Evolutionary conservation across 2,888 invertebrate genomes (phyloP).

Genomic region (Synanthedon myopaeformis): DNA sequence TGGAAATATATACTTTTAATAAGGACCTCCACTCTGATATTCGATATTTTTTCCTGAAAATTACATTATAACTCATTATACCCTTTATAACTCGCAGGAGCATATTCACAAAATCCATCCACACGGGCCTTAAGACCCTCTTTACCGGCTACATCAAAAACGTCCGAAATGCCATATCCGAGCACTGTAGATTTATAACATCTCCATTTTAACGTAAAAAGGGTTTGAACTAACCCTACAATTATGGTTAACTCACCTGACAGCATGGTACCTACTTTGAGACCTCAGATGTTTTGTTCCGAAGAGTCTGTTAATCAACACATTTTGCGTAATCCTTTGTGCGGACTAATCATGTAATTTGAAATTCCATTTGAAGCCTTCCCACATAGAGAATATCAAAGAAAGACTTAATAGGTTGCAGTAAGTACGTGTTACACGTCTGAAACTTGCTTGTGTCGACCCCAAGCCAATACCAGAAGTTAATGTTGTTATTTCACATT

Average conservation of each 20-base stretch:
- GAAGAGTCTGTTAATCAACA: no score
- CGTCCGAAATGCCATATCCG: not conserved
- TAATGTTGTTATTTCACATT: not conserved
- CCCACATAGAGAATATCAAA: constrained; percentile 28
- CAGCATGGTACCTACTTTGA: constrained; percentile 3
- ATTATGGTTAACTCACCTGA: constrained; percentile 17
- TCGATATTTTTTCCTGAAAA: not conserved
- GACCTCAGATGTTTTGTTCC: no score
- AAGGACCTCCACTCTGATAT: not conserved
- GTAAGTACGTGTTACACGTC: not conserved
- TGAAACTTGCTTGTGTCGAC: not conserved
- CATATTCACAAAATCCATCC: not conserved
- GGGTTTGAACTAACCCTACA: constrained; percentile 19
- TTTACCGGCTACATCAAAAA: not conserved
- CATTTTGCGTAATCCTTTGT: constrained; percentile 27
- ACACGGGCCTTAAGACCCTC: not conserved
- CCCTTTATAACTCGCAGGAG: not conserved
- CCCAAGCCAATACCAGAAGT: not conserved
- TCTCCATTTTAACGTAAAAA: constrained; percentile 13
- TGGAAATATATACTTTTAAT: no score
- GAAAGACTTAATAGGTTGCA: constrained; percentile 7
- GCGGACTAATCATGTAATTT: constrained; percentile 46
- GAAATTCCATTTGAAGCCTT: constrained; percentile 39
- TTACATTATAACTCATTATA: not conserved
- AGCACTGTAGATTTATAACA: not conserved